Base-by-base conservation (phyloP, 2,888 invertebrate species). In the Ischnus inquisitorius region DNA sequence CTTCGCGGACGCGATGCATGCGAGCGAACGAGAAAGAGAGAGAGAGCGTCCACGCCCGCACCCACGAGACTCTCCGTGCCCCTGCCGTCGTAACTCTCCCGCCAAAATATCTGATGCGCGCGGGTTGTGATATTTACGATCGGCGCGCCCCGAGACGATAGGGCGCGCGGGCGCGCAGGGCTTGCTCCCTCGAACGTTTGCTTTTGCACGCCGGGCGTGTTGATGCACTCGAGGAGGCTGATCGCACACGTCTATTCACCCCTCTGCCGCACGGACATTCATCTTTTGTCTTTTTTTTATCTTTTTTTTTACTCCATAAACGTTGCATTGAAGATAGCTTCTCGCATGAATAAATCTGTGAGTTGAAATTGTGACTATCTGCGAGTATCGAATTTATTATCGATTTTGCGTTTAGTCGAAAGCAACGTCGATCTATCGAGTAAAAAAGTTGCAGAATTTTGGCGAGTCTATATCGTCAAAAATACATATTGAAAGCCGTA, bases 41-140 rank as follows among this genome's bases (percentile, higher is more conserved):
- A 75, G 39, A 48, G 46, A 39, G 16, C 39, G 67, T 51, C 72
- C 25, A 72, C 57, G 57, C 72, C 72, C 60, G 72, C 41, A 72
- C 60, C 57, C 57, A 16, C 57, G 60, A 60, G 46, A 46, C 72
- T 62, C 28, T n/a, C 62, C 22, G 34, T 43, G 62, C 62, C 62
- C 60, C 62, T 46, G 88, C 84, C 88, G 87, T 88, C 89, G 90
- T 90, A 90, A 90, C 85, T 90, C 89, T 90, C 89, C 87, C 88
- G 87, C 87, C 87, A 87, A 90, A 90, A 90, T 89, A 90, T 90
- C 90, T 89, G 89, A 89, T 89, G 88, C 87, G 87, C 89, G 86
- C 87, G 88, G 88, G 87, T 85, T 87, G 83, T 60, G 89, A 89
- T 89, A 90, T 90, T 90, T 90, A 90, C 90, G 90, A 90, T 90